A percentile compares a stretch with the other conserved stretches of the same genome.
Evolutionary conservation across 1,140 invertebrate species (phyloP).

Genomic region (Bacillus rossius): DNA sequence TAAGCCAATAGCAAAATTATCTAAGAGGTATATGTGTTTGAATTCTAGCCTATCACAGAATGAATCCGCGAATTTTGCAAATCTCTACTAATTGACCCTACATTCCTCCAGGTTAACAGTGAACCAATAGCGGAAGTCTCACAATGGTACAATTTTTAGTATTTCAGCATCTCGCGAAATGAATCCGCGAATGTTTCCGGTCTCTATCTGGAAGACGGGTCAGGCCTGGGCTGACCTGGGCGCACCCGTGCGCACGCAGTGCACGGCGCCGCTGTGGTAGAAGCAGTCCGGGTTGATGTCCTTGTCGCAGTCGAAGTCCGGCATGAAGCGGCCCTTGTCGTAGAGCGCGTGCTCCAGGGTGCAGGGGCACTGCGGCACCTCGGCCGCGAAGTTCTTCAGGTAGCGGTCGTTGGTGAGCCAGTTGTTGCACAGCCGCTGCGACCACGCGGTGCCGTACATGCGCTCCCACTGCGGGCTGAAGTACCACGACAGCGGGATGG

Average conservation of each 20-base stretch:
- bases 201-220: no score
- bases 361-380: slow-evolving; percentile 86
- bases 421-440: slow-evolving; percentile 72
- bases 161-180: no score
- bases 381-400: slow-evolving; percentile 80
- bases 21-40: no score
- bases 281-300: slow-evolving; percentile 86
- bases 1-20: no score
- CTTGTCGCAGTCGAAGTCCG: slow-evolving; percentile 87
- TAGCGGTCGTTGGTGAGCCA: slow-evolving; percentile 86
- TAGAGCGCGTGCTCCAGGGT: slow-evolving; percentile 81
- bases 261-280: slow-evolving; percentile 81
- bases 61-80: no score
- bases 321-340: slow-evolving; percentile 88
- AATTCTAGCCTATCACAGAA: no score
- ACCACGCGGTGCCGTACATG: slow-evolving; percentile 70
- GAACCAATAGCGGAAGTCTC: no score
- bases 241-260: slow-evolving; percentile 87
- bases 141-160: no score
- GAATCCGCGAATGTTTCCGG: no score
- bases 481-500: slow-evolving; percentile 90
- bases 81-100: no score
- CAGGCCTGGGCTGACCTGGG: no score
- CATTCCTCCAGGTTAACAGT: no score
- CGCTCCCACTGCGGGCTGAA: slow-evolving; percentile 83